Evolutionary conservation across 2,888 invertebrate genomes (phyloP), one percentile per base, ranked within the genome.

Genomic region (Leptinotarsa haldemani): DNA sequence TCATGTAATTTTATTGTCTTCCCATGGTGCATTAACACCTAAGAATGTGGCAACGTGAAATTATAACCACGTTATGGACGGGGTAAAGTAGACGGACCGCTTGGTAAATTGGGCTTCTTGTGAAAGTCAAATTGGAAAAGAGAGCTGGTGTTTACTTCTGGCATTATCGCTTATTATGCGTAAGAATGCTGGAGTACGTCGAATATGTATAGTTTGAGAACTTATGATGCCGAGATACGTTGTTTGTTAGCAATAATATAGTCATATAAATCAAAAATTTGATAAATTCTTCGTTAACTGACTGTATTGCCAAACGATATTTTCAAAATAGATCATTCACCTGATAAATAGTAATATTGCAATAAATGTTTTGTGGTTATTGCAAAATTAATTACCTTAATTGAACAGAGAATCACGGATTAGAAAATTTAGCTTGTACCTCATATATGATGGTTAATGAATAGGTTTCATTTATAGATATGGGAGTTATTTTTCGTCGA

Each of bases 1-100:
- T 79, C 78, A 76, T 77, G 74, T 71, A 77, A 80, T 78, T 79
- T 79, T 77, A 79, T 78, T 80, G 80, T 76, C 69, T 73, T 79
- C 76, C 52, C 71, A 73, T 69, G 70, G 65, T 63, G 73, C 68
- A 67, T 73, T 75, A 71, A 71, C 71, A 70, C 70, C 70, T 68
- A 75, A 75, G 70, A 75, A 75, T 70, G 75, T 73, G 75, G 71
- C 73, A 73, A 71, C 73, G 71, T 76, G 63, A 74, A 74, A 74
- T 74, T 70, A 74, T 74, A 74, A 74, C 70, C 66, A 52, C 70
- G 61, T 74, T 70, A 70, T 61, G 50, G 66, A 61, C 67, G 69
- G 48, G n/a, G 66, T 48, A 40, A 40, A 40, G 40, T 40, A 25
- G 70, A 63, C 70, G 50, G 64, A 67, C 25, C 52, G 67, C 67